phyloP scores from a whole-genome alignment of 2,888 invertebrate species.

The Mantis religiosa region DNA sequence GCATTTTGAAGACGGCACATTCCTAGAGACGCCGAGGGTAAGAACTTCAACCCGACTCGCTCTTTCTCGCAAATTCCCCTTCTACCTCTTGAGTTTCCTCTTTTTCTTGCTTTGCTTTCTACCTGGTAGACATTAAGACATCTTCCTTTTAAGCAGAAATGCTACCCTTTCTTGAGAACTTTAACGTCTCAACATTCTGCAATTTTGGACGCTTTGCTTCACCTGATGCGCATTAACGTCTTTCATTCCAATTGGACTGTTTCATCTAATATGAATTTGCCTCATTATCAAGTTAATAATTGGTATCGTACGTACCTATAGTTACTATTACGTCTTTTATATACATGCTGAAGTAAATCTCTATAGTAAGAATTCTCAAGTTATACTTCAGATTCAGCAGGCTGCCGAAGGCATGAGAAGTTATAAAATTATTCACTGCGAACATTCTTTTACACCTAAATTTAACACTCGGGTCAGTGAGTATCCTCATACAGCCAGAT shows the following conservation, averaged over 20 bases:
- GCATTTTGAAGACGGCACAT: constrained; percentile 31
- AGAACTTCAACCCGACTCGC: constrained; percentile 7
- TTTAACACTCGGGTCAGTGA: too few relatives aligned
- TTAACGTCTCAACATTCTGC: not conserved
- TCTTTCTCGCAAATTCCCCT: not conserved
- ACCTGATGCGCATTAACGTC: not conserved
- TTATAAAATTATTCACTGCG: too few relatives aligned
- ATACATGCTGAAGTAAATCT: too few relatives aligned
- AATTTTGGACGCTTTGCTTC: not conserved
- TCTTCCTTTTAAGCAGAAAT: constrained; percentile 19
- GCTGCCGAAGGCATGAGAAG: too few relatives aligned
- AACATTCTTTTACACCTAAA: too few relatives aligned
- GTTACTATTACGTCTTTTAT: too few relatives aligned
- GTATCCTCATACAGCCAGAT: too few relatives aligned
- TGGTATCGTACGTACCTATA: too few relatives aligned
- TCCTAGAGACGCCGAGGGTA: constrained; percentile 26
- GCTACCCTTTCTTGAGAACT: not conserved
- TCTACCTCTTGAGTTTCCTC: constrained; percentile 5
- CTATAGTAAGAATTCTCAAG: too few relatives aligned
- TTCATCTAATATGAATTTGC: too few relatives aligned
- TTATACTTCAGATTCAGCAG: too few relatives aligned
- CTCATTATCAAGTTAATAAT: too few relatives aligned
- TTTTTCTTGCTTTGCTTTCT: constrained; percentile 15
- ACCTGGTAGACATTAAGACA: constrained; percentile 30
- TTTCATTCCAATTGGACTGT: not conserved